Evolutionary conservation across 2,888 invertebrate species (phyloP), one percentile per base, ranked within the genome.

Genomic region (Merodon equestris): DNA sequence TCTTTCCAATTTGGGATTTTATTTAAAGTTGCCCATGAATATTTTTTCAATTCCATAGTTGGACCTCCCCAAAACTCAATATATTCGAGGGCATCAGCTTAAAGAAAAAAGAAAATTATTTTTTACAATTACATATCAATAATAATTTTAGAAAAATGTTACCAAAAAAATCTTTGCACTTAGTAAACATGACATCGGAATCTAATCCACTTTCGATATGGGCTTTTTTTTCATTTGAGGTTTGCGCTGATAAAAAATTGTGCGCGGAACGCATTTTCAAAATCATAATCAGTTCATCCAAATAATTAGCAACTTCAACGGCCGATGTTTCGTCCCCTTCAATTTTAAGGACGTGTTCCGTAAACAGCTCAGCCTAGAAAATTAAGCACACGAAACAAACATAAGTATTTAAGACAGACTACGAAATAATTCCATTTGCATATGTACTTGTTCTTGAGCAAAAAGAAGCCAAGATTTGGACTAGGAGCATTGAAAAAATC

Each of bases 111-210:
- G 47, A 47, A 50, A 50, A 27, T 50, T 1, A 13, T 19, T 19
- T 44, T 12, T 18, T 13, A 44, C 15, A 9, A 47, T 13, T 34
- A n/a, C n/a, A n/a, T n/a, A n/a, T 19, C 18, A 36, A 48, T 13
- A 51, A 51, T 9, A 50, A 19, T 50, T 34, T 50, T 34, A 54
- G 13, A 3, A 40, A 42, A 54, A 42, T 42, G 40, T 19, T 42
- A 54, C 54, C 42, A 42, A 54, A 54, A 54, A 54, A 54, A 36
- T 54, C 19, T n/a, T 58, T 56, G 56, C 44, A 44, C 56, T 56
- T 56, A 42, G 56, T 42, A 44, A 44, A 56, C 56, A 56, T 44
- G 44, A 44, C 56, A 56, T 56, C 17, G 27, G 40, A 54, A 42
- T 54, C 54, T 40, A 44, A 56, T 42, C 44, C 44, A 27, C 19